phyloP scores from a whole-genome alignment of 1,140 invertebrate genomes.

The Drosophila insularis region DNA sequence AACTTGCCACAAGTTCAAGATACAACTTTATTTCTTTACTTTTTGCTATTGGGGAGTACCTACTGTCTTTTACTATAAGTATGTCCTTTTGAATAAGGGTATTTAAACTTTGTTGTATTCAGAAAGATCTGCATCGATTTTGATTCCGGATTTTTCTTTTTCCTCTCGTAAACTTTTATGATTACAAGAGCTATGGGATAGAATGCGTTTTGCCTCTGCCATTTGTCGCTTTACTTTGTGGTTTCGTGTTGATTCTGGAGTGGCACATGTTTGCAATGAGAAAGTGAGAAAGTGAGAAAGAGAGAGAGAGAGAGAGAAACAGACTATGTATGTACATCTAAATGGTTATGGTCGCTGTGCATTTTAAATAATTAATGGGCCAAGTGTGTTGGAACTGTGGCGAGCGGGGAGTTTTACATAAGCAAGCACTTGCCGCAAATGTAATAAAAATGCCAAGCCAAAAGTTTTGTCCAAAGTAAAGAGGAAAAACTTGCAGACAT shows the following conservation, averaged over 20 bases:
- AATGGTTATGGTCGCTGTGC: conserved; percentile 69
- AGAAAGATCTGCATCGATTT: not conserved
- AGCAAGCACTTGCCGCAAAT: conserved; percentile 52
- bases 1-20: too few species aligned
- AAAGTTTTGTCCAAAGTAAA: conserved; percentile 67
- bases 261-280: conserved; percentile 54
- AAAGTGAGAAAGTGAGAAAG: too few species aligned
- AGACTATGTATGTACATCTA: conserved; percentile 24
- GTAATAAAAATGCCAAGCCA: conserved; percentile 68
- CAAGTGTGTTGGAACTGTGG: conserved; percentile 13
- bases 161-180: conserved; percentile 73
- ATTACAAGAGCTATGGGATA: conserved; percentile 48
- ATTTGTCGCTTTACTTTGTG: conserved; percentile 45
- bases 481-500: conserved; percentile 54
- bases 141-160: conserved; percentile 18
- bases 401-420: not conserved
- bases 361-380: conserved; percentile 75
- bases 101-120: not conserved
- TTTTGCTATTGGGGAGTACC: too few species aligned
- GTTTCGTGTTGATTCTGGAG: conserved; percentile 16
- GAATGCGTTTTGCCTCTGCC: conserved; percentile 22
- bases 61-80: too few species aligned
- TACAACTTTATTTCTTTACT: too few species aligned
- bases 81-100: conserved; percentile 2
- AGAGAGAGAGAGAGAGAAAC: not conserved